Percentiles rank a stretch among this genome's conserved stretches.
phyloP scores from a whole-genome alignment of 2,888 invertebrate species.

The Trissonchulus sp. region DNA sequence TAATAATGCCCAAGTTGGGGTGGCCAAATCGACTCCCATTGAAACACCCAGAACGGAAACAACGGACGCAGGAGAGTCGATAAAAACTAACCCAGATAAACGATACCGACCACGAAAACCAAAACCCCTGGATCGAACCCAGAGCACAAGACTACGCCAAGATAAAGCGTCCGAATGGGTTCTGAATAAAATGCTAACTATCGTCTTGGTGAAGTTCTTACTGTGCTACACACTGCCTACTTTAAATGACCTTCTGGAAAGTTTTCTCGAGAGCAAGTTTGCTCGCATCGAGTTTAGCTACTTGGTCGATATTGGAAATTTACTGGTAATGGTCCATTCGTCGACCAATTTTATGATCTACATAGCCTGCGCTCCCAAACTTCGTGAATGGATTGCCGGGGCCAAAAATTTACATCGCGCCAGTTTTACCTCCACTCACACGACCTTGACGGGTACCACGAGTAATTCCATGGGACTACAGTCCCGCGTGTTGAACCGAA shows the following conservation, averaged over 20 bases:
- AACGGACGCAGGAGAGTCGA: neutral
- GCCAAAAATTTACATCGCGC: too few relatives aligned
- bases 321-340: slow-evolving; percentile 21
- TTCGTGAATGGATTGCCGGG: neutral
- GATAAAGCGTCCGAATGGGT: neutral
- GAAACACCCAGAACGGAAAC: too few relatives aligned
- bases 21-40: neutral
- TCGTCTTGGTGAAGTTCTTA: slow-evolving; percentile 17
- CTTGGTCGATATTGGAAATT: slow-evolving; percentile 22
- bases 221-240: slow-evolving; percentile 22
- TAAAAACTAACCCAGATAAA: too few relatives aligned
- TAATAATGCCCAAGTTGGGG: neutral
- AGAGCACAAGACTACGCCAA: neutral
- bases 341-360: slow-evolving; percentile 22
- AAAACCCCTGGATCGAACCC: neutral
- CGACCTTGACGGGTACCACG: too few relatives aligned
- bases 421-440: too few relatives aligned
- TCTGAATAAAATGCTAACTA: slow-evolving; percentile 17
- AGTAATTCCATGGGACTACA: too few relatives aligned
- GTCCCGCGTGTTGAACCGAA: too few relatives aligned
- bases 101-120: too few relatives aligned
- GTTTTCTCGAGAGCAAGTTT: neutral
- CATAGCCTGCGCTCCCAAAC: slow-evolving; percentile 5
- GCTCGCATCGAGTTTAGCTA: slow-evolving; percentile 9
- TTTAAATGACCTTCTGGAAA: slow-evolving; percentile 11